These are phyloP conservation scores for Monopis laevigella DNA, from an alignment of 2,888 invertebrate species.

Conservation along the genomic window DNA sequence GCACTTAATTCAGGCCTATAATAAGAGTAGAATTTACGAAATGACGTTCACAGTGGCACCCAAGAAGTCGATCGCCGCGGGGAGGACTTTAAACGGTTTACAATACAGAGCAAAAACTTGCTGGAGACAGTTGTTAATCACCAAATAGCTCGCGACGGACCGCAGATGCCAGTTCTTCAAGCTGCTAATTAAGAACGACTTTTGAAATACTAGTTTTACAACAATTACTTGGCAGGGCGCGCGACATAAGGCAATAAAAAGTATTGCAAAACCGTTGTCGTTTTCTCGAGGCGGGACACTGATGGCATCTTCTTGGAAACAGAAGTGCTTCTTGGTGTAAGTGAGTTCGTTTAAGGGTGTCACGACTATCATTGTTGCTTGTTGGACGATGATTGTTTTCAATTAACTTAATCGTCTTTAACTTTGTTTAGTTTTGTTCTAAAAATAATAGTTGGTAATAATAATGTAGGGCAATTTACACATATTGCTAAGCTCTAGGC, in stretches of 20 bases:
- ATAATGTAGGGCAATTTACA: no score
- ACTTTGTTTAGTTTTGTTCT: no score
- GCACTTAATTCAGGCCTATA: background rate
- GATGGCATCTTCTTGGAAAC: constrained; percentile 3
- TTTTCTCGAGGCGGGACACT: constrained; percentile 22
- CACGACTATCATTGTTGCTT: no score
- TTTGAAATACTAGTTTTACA: constrained; percentile 45
- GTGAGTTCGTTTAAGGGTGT: no score
- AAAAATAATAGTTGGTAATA: no score
- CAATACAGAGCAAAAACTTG: constrained; percentile 8
- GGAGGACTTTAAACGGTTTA: constrained; percentile 9
- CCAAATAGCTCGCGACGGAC: constrained; percentile 24
- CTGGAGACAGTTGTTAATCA: constrained; percentile 32
- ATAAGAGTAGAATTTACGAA: constrained; percentile 7
- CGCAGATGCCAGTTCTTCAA: constrained; percentile 39
- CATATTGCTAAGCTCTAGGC: no score
- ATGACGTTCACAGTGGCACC: background rate
- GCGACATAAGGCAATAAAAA: constrained; percentile 42
- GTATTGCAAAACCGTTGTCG: constrained; percentile 26
- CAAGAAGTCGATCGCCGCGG: constrained; percentile 7
- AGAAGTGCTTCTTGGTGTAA: background rate
- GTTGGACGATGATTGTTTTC: no score
- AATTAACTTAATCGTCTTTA: no score
- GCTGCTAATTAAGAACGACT: constrained; percentile 48
- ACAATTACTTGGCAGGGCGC: constrained; percentile 43